These are phyloP conservation scores for Halcyon badia DNA, from an alignment of 2,797 vertebrate genomes.

Conservation along the genomic window DNA sequence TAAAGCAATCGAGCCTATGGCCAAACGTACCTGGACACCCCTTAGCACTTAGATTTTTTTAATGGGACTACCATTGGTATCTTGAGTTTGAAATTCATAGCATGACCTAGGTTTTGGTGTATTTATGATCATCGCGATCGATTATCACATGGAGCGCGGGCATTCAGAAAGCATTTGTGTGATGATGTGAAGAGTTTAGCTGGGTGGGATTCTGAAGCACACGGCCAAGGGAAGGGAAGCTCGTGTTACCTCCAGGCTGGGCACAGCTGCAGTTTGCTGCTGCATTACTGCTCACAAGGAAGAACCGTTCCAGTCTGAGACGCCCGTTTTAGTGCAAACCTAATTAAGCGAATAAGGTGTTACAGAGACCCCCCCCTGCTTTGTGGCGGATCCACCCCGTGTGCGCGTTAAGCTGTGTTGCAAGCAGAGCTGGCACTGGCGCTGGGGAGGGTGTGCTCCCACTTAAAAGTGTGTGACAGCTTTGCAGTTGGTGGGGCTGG, in stretches of 20 bases:
- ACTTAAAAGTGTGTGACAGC: fast-evolving
- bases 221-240: not conserved
- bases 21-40: not conserved
- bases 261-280: not conserved
- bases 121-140: not conserved
- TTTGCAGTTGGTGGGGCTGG: not conserved
- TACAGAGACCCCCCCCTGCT: not conserved
- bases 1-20: not conserved
- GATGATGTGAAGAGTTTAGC: not conserved
- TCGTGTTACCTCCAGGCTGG: fast-evolving
- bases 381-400: not conserved
- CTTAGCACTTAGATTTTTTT: not conserved
- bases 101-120: not conserved
- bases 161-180: not conserved
- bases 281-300: fast-evolving
- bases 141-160: fast-evolving
- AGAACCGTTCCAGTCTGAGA: not conserved
- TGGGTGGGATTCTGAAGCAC: not conserved
- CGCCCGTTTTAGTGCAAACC: not conserved
- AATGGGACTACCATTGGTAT: not conserved
- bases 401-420: not conserved
- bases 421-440: not conserved
- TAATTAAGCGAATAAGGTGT: not conserved
- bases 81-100: not conserved
- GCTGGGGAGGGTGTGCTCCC: not conserved